Evolutionary conservation across 92 coral and sea anemone genomes (phyloP).

Genomic region (Palythoa grandiflora): DNA sequence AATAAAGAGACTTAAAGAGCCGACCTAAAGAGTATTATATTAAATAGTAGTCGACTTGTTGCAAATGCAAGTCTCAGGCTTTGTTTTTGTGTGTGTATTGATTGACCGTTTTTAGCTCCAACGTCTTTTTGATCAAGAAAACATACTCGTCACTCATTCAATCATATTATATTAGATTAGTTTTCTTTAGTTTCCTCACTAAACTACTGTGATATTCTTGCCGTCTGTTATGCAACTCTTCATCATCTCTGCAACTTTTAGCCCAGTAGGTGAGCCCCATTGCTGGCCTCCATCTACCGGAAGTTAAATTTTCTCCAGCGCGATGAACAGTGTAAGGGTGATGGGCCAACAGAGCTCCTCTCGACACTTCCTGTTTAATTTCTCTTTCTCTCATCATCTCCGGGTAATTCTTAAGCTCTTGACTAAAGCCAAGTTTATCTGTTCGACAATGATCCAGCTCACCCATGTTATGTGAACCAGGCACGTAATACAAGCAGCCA

Average conservation of each 20-base stretch:
- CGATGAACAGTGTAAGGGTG: constrained; percentile 39
- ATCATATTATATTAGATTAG: constrained; percentile 7
- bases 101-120: too few species aligned
- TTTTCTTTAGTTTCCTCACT: constrained; percentile 13
- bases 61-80: too few species aligned
- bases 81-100: too few species aligned
- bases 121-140: too few species aligned
- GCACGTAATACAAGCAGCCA: constrained; percentile 25
- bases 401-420: constrained; percentile 14
- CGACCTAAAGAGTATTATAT: too few species aligned
- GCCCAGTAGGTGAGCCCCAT: constrained; percentile 46
- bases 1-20: too few species aligned
- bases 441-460: constrained; percentile 20
- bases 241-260: constrained; percentile 21
- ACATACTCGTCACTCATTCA: too few species aligned
- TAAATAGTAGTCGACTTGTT: too few species aligned
- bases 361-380: constrained; percentile 27
- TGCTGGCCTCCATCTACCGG: constrained; percentile 28
- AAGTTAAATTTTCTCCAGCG: constrained; percentile 8
- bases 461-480: constrained; percentile 22
- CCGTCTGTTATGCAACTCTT: not conserved
- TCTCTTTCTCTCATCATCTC: not conserved
- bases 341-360: constrained; percentile 24
- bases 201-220: not conserved
- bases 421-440: constrained; percentile 19